Conservation (phyloP, 2,888 invertebrate species). For the Aquatica leii region DNA sequence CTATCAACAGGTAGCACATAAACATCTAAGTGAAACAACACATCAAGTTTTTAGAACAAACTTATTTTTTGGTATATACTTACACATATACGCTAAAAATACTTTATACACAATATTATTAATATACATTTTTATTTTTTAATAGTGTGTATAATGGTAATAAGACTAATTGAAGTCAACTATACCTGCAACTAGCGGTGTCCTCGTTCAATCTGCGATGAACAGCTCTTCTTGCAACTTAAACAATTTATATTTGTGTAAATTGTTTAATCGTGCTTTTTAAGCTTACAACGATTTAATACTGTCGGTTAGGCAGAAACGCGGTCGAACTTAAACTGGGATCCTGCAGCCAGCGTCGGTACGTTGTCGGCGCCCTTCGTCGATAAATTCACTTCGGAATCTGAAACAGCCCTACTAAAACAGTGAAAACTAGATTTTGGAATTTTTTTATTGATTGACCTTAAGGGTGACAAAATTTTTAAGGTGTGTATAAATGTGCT, state of each 20-base stretch:
- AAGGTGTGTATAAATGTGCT: neutral
- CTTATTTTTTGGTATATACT: no score
- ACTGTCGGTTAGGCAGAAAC: constrained; percentile 49
- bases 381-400: constrained; percentile 37
- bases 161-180: no score
- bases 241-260: constrained; percentile 2
- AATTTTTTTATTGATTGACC: constrained; percentile 23
- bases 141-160: no score
- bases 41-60: constrained; percentile 15
- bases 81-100: no score
- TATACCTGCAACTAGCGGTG: no score
- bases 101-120: no score
- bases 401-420: constrained; percentile 28
- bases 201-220: no score
- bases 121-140: no score
- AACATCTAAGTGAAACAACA: constrained; percentile 31
- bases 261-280: constrained; percentile 5
- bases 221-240: no score
- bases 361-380: constrained; percentile 43
- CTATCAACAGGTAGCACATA: constrained; percentile 38
- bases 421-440: constrained; percentile 23
- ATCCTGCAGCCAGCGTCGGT: constrained; percentile 54
- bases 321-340: constrained; percentile 53
- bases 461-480: neutral
- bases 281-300: constrained; percentile 40